Conservation (phyloP, 2,888 invertebrate genomes). For the Volucella inanis region DNA sequence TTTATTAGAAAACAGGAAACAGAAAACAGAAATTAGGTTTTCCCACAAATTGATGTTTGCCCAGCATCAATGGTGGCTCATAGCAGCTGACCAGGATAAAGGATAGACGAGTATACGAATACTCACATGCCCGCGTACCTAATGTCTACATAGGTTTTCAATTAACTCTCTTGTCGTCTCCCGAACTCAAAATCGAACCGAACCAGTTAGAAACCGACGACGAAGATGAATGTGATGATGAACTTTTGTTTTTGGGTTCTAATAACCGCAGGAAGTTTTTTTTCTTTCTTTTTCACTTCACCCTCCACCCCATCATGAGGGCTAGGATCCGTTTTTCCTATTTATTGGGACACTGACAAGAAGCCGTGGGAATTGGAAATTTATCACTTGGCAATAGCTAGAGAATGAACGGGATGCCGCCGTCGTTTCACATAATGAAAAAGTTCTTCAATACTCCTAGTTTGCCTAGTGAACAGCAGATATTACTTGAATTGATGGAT, state of each 20-base stretch:
- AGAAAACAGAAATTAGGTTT: slow-evolving; percentile 52
- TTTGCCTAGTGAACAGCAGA: background rate
- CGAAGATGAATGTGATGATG: slow-evolving; percentile 53
- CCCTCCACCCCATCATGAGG: too few species aligned
- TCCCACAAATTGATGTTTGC: slow-evolving; percentile 26
- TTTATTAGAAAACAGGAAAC: too few species aligned
- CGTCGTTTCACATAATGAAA: slow-evolving; percentile 55
- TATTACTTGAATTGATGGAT: slow-evolving; percentile 61
- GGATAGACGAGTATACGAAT: background rate
- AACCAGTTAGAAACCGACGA: background rate
- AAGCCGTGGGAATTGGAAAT: slow-evolving; percentile 55
- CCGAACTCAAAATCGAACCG: slow-evolving; percentile 24
- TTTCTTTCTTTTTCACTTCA: background rate
- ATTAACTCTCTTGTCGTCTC: slow-evolving; percentile 61
- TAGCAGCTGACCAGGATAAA: background rate
- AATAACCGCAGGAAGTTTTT: slow-evolving; percentile 20
- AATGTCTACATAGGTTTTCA: slow-evolving; percentile 55
- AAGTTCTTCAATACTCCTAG: slow-evolving; percentile 5
- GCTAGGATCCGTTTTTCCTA: background rate
- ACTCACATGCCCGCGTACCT: background rate
- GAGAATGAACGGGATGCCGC: slow-evolving; percentile 6
- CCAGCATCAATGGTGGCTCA: slow-evolving; percentile 27
- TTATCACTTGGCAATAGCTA: slow-evolving; percentile 55
- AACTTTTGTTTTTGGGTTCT: slow-evolving; percentile 20
- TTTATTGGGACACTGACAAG: slow-evolving; percentile 15